phyloP scores from a whole-genome alignment of 1,140 invertebrate genomes.

The Antheraea mylitta region DNA sequence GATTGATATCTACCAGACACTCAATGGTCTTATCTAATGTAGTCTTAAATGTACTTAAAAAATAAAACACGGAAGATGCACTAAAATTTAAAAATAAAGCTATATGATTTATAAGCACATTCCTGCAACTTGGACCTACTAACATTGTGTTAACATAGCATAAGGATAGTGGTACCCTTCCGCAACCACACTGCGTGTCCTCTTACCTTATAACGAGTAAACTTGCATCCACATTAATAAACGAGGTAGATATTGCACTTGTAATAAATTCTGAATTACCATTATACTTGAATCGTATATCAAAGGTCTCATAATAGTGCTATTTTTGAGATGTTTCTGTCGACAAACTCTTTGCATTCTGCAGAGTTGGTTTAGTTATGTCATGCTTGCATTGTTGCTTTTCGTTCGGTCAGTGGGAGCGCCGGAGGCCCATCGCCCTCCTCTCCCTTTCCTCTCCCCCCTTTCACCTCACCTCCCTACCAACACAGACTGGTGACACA shows the following conservation, averaged over 20 bases:
- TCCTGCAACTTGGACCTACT: slow-evolving; percentile 5
- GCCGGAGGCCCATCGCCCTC: too few species aligned
- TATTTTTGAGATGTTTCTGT: too few species aligned
- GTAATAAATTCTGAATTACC: slow-evolving; percentile 18
- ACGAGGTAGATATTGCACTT: slow-evolving; percentile 25
- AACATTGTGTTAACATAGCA: slow-evolving; percentile 34
- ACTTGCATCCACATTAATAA: slow-evolving; percentile 36
- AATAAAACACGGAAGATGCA: neutral
- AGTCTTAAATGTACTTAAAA: too few species aligned
- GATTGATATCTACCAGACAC: too few species aligned
- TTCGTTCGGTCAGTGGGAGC: too few species aligned
- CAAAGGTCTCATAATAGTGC: neutral
- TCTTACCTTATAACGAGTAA: slow-evolving; percentile 47
- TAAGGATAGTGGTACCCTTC: slow-evolving; percentile 37
- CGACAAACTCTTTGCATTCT: too few species aligned
- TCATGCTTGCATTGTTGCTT: too few species aligned
- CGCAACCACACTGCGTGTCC: slow-evolving; percentile 39
- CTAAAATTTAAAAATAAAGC: neutral
- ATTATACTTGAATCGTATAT: slow-evolving; percentile 19
- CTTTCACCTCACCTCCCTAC: too few species aligned
- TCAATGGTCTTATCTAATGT: too few species aligned
- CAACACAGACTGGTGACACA: too few species aligned
- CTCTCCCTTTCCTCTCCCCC: too few species aligned
- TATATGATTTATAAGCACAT: neutral
- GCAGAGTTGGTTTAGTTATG: too few species aligned